Base-by-base conservation (phyloP, 92 coral and sea anemone genomes). In the Palythoa grandis region DNA sequence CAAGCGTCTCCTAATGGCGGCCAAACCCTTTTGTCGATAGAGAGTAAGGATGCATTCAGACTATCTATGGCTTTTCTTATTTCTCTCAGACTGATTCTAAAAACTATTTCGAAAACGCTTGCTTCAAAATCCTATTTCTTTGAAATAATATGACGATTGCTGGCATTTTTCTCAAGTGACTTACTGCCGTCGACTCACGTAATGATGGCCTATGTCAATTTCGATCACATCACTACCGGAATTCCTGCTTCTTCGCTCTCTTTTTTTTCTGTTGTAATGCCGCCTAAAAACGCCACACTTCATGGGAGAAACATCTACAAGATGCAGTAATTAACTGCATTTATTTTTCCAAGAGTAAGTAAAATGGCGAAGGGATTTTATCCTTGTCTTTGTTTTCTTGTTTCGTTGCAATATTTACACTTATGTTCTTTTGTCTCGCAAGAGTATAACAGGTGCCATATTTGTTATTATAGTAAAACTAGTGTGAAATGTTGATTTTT, bases 141-240 rank as follows among this genome's bases (percentile, higher is more conserved):
- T 48, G 24, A 13, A 4, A n/a, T 43, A 19, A 17, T 43, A 74
- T 48, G 13, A 8, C 60, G 5, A 24, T 19, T 11, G 56, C 5
- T 19, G 56, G 15, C 82, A 76, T 52, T 52, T 20, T 52, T 75
- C 65, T 52, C 1, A 29, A 29, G 35, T 75, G 79, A 20, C 5
- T 52, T 75, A 48, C 9, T 22, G 77, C 40, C 60, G 4, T 48
- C 35, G 38, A 19, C 38, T 76, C 11, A 52, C 10, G 47, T 76
- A 23, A 76, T 25, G 4, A 22, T 11, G n/a, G 15, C 11, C 47
- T 20, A 13, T 76, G 66, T 76, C 82, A 76, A 13, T 3, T 1
- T 57, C 38, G 35, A 76, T 76, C 82, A 76, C 82, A 76, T 76
- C 82, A 76, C 24, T 15, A 53, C 50, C 14, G 25, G 7, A 58